Conservation (phyloP, 2,113 vertebrate species). For the Scortum barcoo region DNA sequence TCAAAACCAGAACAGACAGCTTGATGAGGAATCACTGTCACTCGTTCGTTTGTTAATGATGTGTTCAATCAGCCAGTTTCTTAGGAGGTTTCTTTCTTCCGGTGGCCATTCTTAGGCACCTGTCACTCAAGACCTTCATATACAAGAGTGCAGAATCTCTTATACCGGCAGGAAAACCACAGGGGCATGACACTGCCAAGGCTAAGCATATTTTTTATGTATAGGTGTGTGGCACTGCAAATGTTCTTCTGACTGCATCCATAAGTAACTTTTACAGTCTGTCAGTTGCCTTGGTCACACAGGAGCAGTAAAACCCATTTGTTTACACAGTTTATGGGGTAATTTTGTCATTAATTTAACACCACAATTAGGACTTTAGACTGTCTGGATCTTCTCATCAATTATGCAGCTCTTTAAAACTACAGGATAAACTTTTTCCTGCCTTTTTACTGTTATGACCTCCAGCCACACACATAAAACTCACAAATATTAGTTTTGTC, state of each 20-base stretch:
- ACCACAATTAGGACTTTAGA: slow-evolving; percentile 28
- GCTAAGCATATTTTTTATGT: not conserved
- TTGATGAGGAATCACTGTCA: not conserved
- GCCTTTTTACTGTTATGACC: not conserved
- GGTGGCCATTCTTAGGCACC: not conserved
- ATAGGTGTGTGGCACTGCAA: not conserved
- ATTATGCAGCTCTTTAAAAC: slow-evolving; percentile 21
- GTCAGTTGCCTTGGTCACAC: slow-evolving; percentile 19
- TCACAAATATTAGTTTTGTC: not conserved
- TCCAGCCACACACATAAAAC: not conserved
- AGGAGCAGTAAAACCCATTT: slow-evolving; percentile 21
- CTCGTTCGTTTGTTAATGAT: not conserved
- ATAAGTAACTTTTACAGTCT: slow-evolving; percentile 27
- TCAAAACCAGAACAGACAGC: not conserved
- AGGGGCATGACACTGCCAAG: not conserved
- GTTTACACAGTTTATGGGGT: slow-evolving; percentile 23
- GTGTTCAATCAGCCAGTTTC: not conserved
- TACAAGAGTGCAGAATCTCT: not conserved
- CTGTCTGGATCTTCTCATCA: slow-evolving; percentile 1
- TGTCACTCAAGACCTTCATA: not conserved
- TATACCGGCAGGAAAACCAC: not conserved
- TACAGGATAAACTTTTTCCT: not conserved
- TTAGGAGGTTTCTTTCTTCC: not conserved
- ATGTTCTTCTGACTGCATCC: slow-evolving; percentile 5
- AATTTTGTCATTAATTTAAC: slow-evolving; percentile 35